Evolutionary conservation across 2,888 invertebrate species (phyloP).

Genomic region (Plagodis dolabraria): DNA sequence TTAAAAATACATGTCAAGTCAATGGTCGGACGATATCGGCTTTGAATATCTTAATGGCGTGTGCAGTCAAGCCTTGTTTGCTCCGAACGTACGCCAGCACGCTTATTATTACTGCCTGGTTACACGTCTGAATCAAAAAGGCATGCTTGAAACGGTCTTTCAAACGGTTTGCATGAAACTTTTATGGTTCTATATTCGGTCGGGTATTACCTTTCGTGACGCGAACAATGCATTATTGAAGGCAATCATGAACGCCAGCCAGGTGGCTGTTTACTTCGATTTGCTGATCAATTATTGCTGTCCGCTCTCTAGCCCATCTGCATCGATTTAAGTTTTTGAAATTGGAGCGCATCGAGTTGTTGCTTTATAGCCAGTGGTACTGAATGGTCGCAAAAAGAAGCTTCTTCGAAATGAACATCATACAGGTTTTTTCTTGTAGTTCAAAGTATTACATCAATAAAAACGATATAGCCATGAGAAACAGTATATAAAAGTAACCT

Average conservation of each 20-base stretch:
- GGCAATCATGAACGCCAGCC: constrained; percentile 68
- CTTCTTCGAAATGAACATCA: not conserved
- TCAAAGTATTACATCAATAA: too few species aligned
- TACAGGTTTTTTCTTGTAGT: not conserved
- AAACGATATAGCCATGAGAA: not conserved
- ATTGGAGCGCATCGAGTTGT: constrained; percentile 5
- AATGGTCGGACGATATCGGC: constrained; percentile 56
- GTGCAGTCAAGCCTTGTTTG: constrained; percentile 71
- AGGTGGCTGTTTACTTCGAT: constrained; percentile 72
- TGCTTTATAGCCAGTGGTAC: constrained; percentile 15
- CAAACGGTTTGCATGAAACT: constrained; percentile 30
- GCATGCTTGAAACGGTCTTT: constrained; percentile 18
- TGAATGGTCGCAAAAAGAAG: not conserved
- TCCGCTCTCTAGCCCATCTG: constrained; percentile 40
- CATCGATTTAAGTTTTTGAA: constrained; percentile 42
- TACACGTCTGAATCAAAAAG: constrained; percentile 47
- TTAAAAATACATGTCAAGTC: constrained; percentile 61
- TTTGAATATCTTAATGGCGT: constrained; percentile 71
- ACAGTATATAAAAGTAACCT: constrained; percentile 13
- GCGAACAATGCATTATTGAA: constrained; percentile 72
- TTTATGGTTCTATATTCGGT: constrained; percentile 35
- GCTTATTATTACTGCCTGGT: constrained; percentile 57
- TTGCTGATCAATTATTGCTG: constrained; percentile 74
- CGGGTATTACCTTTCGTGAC: constrained; percentile 64
- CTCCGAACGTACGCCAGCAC: constrained; percentile 50